Evolutionary conservation across 2,888 invertebrate genomes (phyloP), one percentile per base, ranked within the genome.

Genomic region (Bombylius discolor): DNA sequence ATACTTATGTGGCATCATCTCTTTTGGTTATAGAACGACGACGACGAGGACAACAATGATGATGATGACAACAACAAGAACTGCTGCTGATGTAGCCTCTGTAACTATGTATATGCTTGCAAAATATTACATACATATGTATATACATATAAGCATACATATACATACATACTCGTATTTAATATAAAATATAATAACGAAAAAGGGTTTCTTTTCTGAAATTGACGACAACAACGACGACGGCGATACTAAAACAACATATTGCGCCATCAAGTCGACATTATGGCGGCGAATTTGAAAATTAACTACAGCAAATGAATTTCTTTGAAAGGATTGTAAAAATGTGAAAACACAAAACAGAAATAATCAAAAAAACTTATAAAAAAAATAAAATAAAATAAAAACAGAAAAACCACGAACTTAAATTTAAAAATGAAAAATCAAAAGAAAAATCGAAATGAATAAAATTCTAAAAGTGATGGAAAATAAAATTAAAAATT

Each of bases 201-300:
- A 7, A 5, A 5, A 36, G 34, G 34, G 34, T 7, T 36, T 36
- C 34, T 36, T 36, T 36, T 36, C 8, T 36, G 4, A 8, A 42
- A 23, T 23, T 23, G 23, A 23, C 23, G 23, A 23, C 23, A 23
- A 23, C 23, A 23, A 23, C 23, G 23, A 23, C 23, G 23, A 23
- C 23, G 23, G 23, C 23, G 23, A 23, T 23, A 23, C 44, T 44
- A 48, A 46, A 55, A 54, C 56, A 55, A 52, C 55, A 55, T 55
- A 59, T 56, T 59, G 56, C 56, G 53, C 57, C 57, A 57, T 59
- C 53, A 57, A 56, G 59, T 57, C 59, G 59, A 59, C 59, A 59
- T 57, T 59, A 59, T 59, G 59, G 59, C 59, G 59, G 59, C 59
- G 56, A 59, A 59, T 59, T 59, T 52, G 56, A 59, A 59, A 59